Evolutionary conservation across 2,113 vertebrate genomes (phyloP), one percentile per base, ranked within the genome.

Genomic region (Dicerorhinus sumatrensis): DNA sequence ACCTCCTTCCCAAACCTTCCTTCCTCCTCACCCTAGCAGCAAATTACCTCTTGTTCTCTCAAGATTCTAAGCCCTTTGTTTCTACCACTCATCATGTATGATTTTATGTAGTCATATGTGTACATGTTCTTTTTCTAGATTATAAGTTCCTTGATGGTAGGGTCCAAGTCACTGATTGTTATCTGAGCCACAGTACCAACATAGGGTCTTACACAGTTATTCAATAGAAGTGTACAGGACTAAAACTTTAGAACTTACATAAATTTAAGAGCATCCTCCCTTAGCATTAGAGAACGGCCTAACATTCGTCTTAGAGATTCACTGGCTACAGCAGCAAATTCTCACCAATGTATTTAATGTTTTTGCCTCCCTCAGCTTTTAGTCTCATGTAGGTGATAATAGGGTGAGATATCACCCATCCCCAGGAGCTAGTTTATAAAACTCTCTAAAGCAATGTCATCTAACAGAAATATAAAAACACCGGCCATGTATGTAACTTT

Each of bases 391-490:
- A 85, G 11, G 8, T 72, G 16, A 89, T 75, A 82, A 51, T 10
- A 89, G 39, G 23, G 12, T 89, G 48, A 89, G 67, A 63, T 58
- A 81, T n/a, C 58, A 29, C 54, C 46, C 72, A 94, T 7, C 29
- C 23, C 17, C 4, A 13, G 60, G 36, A 94, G 54, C 21, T 75
- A 79, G 25, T 54, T 91, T 97, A 89, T 73, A 89, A 94, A 92
- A 86, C 60, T 72, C 92, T 73, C 70, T 31, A 84, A n/a, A 94
- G 13, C 33, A 95, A 65, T 67, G 46, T 27, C 48, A 18, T 67
- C 70, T 91, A 89, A 97, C 63, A 77, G 60, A 95, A 96, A 86
- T 72, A 86, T n/a, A 63, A 95, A 96, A 93, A 82, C 23, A 17
- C 39, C 79, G 87, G 80, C 54, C 36, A 96, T 31, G 23, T 88